Evolutionary conservation across 1,140 invertebrate genomes (phyloP), one percentile per base, ranked within the genome.

Genomic region (Ooceraea biroi): DNA sequence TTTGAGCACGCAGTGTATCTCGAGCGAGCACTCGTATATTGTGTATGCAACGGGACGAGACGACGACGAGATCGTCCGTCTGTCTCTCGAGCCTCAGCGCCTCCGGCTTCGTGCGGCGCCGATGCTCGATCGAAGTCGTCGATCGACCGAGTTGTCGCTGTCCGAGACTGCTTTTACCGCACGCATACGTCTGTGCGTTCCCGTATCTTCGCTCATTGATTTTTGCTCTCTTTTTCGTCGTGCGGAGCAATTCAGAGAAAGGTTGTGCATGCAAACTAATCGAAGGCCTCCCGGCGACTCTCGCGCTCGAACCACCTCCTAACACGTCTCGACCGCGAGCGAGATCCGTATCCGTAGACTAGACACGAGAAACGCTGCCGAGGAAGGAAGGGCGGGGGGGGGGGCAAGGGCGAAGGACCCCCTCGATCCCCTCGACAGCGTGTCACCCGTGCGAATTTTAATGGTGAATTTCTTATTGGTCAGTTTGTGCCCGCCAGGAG

Each of bases 401-500:
- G 46, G 46, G 82, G 83, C 78, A 46, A 58, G 46, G 36, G 36
- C 36, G 7, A 36, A 36, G 36, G 2, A 36, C 36, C 36, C 36
- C 36, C 36, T 19, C 30, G 14, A 83, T 36, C 83, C 76, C 84
- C 84, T 55, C 41, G 83, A 90, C 63, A 83, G 58, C 82, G 66
- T 85, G 76, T 80, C 65, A 55, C 48, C 65, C 78, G 72, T 77
- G 83, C 82, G 84, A 90, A 91, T 91, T 92, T 92, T 94, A 94
- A 94, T 93, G 77, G 87, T 93, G 88, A 71, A 90, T 94, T 94
- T 94, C 92, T 93, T 93, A 92, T 94, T 94, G 92, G 93, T 94
- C 95, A 97, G 96, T 96, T 96, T 96, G 95, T 97, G 96, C 96
- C 96, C 96, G 94, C 97, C 97, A 96, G 97, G 96, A 97, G 96